phyloP scores from a whole-genome alignment of 2,888 invertebrate species.

The Osedax frankpressi region DNA sequence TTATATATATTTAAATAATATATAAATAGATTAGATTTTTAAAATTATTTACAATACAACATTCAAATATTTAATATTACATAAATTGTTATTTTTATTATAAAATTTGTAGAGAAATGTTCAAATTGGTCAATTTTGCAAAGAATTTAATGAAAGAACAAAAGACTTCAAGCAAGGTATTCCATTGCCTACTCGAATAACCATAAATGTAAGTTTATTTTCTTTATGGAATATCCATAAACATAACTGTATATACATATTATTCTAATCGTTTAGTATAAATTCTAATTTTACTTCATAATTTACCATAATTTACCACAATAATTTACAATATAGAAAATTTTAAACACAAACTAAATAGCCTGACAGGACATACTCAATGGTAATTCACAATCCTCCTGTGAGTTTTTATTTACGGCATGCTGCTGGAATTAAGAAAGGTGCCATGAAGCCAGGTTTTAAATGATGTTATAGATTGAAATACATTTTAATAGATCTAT shows the following conservation, averaged over 20 bases:
- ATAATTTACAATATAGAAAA: neutral
- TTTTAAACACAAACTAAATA: too few relatives aligned
- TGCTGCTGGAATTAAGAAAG: slow-evolving; percentile 80
- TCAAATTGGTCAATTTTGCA: slow-evolving; percentile 88
- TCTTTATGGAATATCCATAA: neutral
- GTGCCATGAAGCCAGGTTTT: slow-evolving; percentile 50
- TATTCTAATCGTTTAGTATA: neutral
- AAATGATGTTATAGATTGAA: too few relatives aligned
- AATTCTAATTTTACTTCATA: neutral
- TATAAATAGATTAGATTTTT: too few relatives aligned
- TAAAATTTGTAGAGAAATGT: too few relatives aligned
- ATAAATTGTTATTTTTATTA: too few relatives aligned
- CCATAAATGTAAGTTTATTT: slow-evolving; percentile 53
- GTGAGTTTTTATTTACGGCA: slow-evolving; percentile 74
- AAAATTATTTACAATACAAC: too few relatives aligned
- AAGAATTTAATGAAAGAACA: slow-evolving; percentile 89
- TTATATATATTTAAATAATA: too few relatives aligned
- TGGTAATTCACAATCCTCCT: slow-evolving; percentile 76
- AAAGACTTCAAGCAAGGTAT: slow-evolving; percentile 64
- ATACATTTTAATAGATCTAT: too few relatives aligned
- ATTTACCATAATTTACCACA: slow-evolving; percentile 7
- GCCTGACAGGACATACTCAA: slow-evolving; percentile 69
- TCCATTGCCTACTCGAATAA: slow-evolving; percentile 70
- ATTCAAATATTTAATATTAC: too few relatives aligned
- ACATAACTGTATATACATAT: neutral